Evolutionary conservation across 1,140 invertebrate species (phyloP), one percentile per base, ranked within the genome.

Genomic region (Notospermus geniculatus): DNA sequence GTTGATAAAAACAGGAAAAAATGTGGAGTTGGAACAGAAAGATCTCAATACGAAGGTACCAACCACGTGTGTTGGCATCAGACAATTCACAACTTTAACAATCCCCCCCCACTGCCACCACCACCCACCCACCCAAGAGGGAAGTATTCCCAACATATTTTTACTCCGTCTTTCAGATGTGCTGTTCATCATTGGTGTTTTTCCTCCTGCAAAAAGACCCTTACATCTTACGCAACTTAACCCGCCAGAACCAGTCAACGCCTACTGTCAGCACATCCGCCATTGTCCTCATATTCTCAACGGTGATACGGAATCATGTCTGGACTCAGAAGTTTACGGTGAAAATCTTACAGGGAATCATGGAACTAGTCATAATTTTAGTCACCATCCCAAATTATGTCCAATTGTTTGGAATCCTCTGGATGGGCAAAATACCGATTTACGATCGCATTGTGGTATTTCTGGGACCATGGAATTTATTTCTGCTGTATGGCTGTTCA

Each of bases 141-240:
- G n/a, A n/a, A n/a, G n/a, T n/a, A n/a, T 36, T 36, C 32, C 4
- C 32, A 36, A 36, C 5, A 7, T 4, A 36, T 36, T 36, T 7
- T 15, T 7, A 4, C 15, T 36, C 15, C 15, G 32, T 36, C 32
- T 36, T 36, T 36, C 32, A 36, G 32, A 36, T 36, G 32, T 36
- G 32, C 15, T 36, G 32, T 36, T 36, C 32, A 4, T 36, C 32
- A 7, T 15, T 36, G 4, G 32, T 36, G 32, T 36, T 36, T 36
- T 36, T 57, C 41, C 56, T 57, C 30, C 41, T 57, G n/a, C 56
- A 57, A 25, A 32, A 25, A 43, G 56, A 57, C 30, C n/a, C 30
- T 11, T 19, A 27, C 23, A 15, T 57, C 25, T 27, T 57, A n/a
- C 41, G 17, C 4, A 25, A 36, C 27, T 32, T 57, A 27, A 32